Evolutionary conservation across 2,888 invertebrate genomes (phyloP), one percentile per base, ranked within the genome.

Genomic region (Myopa testacea): DNA sequence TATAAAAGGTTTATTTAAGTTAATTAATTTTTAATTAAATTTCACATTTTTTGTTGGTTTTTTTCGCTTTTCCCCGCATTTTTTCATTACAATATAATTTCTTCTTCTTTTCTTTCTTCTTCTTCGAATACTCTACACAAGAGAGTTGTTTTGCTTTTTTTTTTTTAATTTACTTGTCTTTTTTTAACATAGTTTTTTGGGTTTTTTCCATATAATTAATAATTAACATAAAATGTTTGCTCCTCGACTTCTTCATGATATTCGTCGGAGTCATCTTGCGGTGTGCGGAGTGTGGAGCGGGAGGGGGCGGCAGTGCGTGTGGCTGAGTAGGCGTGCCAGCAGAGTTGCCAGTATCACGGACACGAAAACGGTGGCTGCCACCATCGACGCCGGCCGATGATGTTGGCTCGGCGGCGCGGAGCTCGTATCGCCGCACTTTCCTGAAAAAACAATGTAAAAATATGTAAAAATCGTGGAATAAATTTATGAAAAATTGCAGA

Each of bases 381-480:
- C 65, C 68, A n/a, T n/a, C 10, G n/a, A 45, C 45, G 45, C 10
- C 45, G 45, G 45, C 45, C 45, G 34, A 8, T 38, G 38, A 6
- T 45, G 45, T 10, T 58, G 19, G 37, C 37, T 50, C n/a, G 63
- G 38, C 12, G 50, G 58, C 34, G 75, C 69, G 4, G 60, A 63
- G 69, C 69, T 75, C n/a, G 88, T 88, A 73, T 88, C 88, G 16
- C 87, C 88, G 69, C 88, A 88, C 84, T 88, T 88, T 26, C 88
- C 88, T 88, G 63, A 4, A 80, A 80, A 4, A n/a, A 40, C n/a
- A 38, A 78, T 19, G 62, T n/a, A 58, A 40, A 26, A 19, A 16
- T 3, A 6, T 1, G 3, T 4, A 19, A 19, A 60, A 45, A 45
- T 8, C 12, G 26, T 4, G 2, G 52, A 34, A 37, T 16, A 19